Evolutionary conservation across 1,140 invertebrate genomes (phyloP).

Genomic region (Procambarus clarkii): DNA sequence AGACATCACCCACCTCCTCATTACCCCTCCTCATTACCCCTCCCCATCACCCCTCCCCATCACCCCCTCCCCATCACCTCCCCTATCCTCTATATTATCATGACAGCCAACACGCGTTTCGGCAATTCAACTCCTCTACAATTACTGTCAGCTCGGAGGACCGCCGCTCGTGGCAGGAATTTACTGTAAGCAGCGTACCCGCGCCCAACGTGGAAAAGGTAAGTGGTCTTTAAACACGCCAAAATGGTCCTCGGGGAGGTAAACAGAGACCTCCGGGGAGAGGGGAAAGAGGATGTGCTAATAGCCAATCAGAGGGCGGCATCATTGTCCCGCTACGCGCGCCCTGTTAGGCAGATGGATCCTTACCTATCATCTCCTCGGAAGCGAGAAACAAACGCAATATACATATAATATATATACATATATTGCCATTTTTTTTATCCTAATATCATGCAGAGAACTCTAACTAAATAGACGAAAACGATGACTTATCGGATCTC

Average conservation of each 20-base stretch:
- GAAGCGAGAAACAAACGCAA: too few relatives aligned
- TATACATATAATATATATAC: too few relatives aligned
- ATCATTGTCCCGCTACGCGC: constrained; percentile 12
- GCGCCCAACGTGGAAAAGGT: not conserved
- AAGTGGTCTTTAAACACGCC: constrained; percentile 42
- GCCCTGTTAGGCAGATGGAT: constrained; percentile 36
- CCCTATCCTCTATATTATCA: not conserved
- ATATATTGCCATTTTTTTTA: too few relatives aligned
- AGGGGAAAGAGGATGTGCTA: not conserved
- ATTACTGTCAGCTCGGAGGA: not conserved
- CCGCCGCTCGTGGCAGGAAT: not conserved
- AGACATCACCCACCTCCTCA: too few relatives aligned
- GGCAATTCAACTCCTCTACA: not conserved
- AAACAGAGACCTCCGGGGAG: not conserved
- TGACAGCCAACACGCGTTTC: not conserved
- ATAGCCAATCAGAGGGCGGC: constrained; percentile 1
- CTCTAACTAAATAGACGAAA: too few relatives aligned
- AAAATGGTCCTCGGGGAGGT: constrained; percentile 24
- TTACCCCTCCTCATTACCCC: too few relatives aligned
- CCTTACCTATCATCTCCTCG: not conserved
- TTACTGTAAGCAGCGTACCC: not conserved
- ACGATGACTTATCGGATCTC: too few relatives aligned
- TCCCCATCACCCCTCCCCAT: too few relatives aligned
- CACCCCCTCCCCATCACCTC: not conserved
- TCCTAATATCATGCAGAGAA: too few relatives aligned